Evolutionary conservation across 2,888 invertebrate genomes (phyloP).

Genomic region (Argyra leucocephala): DNA sequence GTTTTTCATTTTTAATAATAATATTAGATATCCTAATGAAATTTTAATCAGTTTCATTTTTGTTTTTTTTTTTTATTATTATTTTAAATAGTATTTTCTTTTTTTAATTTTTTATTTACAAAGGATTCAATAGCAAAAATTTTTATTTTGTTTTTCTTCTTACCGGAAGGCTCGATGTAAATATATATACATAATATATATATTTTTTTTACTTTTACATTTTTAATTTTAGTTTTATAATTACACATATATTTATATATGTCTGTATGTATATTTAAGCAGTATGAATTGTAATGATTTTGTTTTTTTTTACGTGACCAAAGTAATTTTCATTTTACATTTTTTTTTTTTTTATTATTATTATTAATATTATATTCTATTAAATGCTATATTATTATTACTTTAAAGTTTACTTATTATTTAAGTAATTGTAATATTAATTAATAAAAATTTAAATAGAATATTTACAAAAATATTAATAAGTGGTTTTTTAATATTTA

Average conservation of each 20-base stretch:
- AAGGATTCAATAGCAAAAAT: constrained; percentile 10
- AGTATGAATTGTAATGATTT: too few relatives aligned
- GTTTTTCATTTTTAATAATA: constrained; percentile 16
- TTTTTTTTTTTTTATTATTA: neutral
- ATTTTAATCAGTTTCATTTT: constrained; percentile 19
- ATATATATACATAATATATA: neutral
- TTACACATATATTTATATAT: neutral
- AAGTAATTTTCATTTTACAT: neutral
- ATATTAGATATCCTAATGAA: constrained; percentile 19
- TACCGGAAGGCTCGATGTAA: constrained; percentile 9
- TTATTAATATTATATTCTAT: neutral
- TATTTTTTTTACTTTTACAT: neutral
- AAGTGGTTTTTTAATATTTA: too few relatives aligned
- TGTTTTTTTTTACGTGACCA: too few relatives aligned
- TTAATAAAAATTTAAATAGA: neutral
- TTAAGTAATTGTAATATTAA: neutral
- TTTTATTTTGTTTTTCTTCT: constrained; percentile 16
- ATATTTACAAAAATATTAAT: neutral
- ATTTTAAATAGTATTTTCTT: neutral
- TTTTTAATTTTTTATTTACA: constrained; percentile 10
- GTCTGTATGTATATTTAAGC: neutral
- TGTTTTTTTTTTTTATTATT: constrained; percentile 11
- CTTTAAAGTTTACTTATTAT: neutral
- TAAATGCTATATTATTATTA: constrained; percentile 2
- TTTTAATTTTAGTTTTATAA: neutral